Percentiles rank a stretch among this genome's conserved stretches.
phyloP scores from a whole-genome alignment of 1,140 invertebrate species.

The Lasioglossum baleicum region DNA sequence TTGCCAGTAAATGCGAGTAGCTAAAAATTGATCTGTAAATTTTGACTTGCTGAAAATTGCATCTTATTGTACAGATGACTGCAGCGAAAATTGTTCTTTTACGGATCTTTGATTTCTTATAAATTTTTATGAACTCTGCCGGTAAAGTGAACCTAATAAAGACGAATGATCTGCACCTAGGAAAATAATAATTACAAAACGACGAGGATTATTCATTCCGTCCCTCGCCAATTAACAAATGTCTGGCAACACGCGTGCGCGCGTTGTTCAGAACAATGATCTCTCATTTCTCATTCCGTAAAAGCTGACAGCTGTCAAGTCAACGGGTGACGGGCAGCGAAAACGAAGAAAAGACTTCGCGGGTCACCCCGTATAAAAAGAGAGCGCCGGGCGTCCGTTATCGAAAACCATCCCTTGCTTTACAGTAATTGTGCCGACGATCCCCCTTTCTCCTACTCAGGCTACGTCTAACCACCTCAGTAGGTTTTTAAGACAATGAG shows the following conservation, averaged over 20 bases:
- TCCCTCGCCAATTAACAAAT: neutral
- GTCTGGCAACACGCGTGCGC: neutral
- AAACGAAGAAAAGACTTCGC: conserved; percentile 28
- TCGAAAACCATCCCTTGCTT: conserved; percentile 60
- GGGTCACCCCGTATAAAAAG: conserved; percentile 42
- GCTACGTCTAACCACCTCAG: conserved; percentile 58
- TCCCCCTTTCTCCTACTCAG: conserved; percentile 43
- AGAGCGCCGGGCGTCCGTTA: conserved; percentile 39
- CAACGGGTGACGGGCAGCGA: neutral
- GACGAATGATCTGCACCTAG: too few relatives aligned
- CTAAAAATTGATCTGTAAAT: too few relatives aligned
- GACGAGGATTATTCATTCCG: neutral
- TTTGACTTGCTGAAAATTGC: too few relatives aligned
- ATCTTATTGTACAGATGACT: too few relatives aligned
- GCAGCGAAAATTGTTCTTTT: too few relatives aligned
- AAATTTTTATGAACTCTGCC: too few relatives aligned
- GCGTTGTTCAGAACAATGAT: neutral
- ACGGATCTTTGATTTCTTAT: too few relatives aligned
- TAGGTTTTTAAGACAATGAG: conserved; percentile 73
- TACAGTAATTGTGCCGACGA: conserved; percentile 66
- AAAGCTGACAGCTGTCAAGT: neutral
- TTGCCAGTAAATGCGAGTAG: too few relatives aligned
- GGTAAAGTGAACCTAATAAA: too few relatives aligned
- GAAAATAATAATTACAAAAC: too few relatives aligned
- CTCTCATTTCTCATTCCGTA: neutral